phyloP scores from a whole-genome alignment of 2,888 invertebrate genomes.

The Eristalis pertinax region DNA sequence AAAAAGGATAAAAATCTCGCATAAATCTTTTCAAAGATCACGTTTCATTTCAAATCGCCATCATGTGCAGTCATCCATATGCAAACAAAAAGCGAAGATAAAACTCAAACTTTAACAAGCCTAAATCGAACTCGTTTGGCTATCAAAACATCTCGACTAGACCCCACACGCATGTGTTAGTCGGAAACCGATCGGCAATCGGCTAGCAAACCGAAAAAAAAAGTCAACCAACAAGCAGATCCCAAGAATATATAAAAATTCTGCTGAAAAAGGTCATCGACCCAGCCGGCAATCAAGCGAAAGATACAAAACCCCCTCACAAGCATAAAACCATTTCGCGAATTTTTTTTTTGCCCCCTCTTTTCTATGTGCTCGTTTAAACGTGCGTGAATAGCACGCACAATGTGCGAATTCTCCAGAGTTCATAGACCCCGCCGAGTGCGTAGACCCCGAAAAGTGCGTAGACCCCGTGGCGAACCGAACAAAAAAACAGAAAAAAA shows the following conservation, averaged over 20 bases:
- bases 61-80: background rate
- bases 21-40: background rate
- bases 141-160: background rate
- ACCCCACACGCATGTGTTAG: background rate
- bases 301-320: constrained; percentile 17
- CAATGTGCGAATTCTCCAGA: constrained; percentile 39
- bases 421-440: constrained; percentile 35
- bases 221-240: constrained; percentile 9
- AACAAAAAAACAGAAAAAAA: constrained; percentile 2
- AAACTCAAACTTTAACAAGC: background rate
- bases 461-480: constrained; percentile 48
- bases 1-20: background rate
- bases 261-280: constrained; percentile 65
- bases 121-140: background rate
- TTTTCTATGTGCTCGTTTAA: background rate
- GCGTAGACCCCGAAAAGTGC: constrained; percentile 68
- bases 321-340: constrained; percentile 2
- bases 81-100: background rate
- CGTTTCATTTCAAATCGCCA: background rate
- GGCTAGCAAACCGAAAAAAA: background rate
- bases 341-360: constrained; percentile 30
- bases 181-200: background rate
- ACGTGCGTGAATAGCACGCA: constrained; percentile 34
- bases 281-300: constrained; percentile 27
- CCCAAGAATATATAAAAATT: constrained; percentile 13